Conservation (phyloP, 2,888 invertebrate genomes). For the Drosophila lacicola region DNA sequence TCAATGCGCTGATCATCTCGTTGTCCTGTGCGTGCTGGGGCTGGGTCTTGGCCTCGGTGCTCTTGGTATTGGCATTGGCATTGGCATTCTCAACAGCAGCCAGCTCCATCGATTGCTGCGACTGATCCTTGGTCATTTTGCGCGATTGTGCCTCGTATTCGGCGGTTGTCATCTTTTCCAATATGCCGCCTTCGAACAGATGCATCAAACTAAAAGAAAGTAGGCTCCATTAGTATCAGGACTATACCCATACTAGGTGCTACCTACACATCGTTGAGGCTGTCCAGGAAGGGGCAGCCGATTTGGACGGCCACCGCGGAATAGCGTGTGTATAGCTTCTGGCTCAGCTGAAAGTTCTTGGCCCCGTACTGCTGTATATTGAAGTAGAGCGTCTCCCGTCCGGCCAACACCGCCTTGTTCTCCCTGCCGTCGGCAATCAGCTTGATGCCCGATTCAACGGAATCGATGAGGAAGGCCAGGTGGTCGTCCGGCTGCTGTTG, state of each 20-base stretch:
- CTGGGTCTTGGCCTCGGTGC: slow-evolving; percentile 47
- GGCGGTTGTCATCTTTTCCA: slow-evolving; percentile 91
- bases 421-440: slow-evolving; percentile 87
- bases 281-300: slow-evolving; percentile 91
- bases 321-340: slow-evolving; percentile 91
- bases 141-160: slow-evolving; percentile 90
- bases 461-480: slow-evolving; percentile 87
- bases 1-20: slow-evolving; percentile 87
- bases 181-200: slow-evolving; percentile 91
- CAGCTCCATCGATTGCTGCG: slow-evolving; percentile 50
- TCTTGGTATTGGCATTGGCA: slow-evolving; percentile 56
- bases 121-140: slow-evolving; percentile 82
- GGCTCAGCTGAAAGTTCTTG: slow-evolving; percentile 88
- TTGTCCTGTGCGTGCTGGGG: slow-evolving; percentile 50
- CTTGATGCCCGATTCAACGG: slow-evolving; percentile 90
- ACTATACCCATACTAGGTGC: not conserved
- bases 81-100: slow-evolving; percentile 48
- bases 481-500: slow-evolving; percentile 83
- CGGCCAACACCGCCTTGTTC: slow-evolving; percentile 89
- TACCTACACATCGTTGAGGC: slow-evolving; percentile 89
- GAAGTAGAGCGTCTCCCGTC: slow-evolving; percentile 91
- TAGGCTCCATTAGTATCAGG: no score
- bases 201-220: slow-evolving; percentile 87
- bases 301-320: slow-evolving; percentile 92
- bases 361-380: slow-evolving; percentile 90